These are phyloP conservation scores for Morpho achilles DNA, from an alignment of 2,888 invertebrate species.

Conservation along the genomic window DNA sequence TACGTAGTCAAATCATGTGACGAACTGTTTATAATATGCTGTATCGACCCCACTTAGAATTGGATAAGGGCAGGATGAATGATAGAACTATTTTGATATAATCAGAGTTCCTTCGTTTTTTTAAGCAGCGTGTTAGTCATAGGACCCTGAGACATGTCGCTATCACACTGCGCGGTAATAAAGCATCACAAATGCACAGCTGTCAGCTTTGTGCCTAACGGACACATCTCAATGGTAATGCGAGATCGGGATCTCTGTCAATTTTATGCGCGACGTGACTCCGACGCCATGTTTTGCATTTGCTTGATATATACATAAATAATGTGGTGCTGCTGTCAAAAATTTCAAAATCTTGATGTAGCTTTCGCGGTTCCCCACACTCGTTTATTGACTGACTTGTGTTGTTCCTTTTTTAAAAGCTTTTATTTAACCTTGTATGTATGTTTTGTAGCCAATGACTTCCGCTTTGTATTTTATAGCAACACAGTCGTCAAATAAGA, in stretches of 20 bases:
- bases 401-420: too few relatives aligned
- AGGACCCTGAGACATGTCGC: slow-evolving; percentile 16
- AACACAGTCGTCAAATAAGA: too few relatives aligned
- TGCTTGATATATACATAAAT: slow-evolving; percentile 36
- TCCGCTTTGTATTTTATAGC: too few relatives aligned
- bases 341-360: slow-evolving; percentile 29
- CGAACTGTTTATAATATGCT: too few relatives aligned
- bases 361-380: too few relatives aligned
- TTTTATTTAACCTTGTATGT: not conserved
- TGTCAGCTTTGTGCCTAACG: slow-evolving; percentile 39
- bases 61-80: too few relatives aligned
- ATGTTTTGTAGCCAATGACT: too few relatives aligned
- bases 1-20: too few relatives aligned
- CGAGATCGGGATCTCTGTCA: slow-evolving; percentile 37
- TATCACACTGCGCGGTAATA: slow-evolving; percentile 24
- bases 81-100: too few relatives aligned
- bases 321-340: slow-evolving; percentile 34
- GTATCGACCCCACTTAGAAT: too few relatives aligned
- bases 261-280: slow-evolving; percentile 40
- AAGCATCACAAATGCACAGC: slow-evolving; percentile 28
- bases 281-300: slow-evolving; percentile 33
- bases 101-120: too few relatives aligned
- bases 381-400: too few relatives aligned
- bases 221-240: slow-evolving; percentile 39
- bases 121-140: not conserved